Conservation (phyloP, 2,113 vertebrate genomes). For the Cavia aperea region DNA sequence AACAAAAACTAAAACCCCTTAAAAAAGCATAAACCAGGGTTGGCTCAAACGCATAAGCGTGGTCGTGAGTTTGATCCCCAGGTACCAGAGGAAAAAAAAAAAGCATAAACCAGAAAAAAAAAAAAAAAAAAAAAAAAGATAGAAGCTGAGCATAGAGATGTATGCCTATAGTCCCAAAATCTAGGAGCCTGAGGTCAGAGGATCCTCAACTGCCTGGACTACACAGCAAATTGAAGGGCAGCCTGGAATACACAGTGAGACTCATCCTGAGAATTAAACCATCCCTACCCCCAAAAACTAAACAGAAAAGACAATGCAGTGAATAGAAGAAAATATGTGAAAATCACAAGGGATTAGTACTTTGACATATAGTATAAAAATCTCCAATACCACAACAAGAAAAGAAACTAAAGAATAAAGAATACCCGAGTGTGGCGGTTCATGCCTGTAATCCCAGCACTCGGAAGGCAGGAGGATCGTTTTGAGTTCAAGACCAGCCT, state of each 20-base stretch:
- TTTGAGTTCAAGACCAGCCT: too few species aligned
- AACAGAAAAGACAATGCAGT: background rate
- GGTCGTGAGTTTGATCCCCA: too few species aligned
- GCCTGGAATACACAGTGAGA: background rate
- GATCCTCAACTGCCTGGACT: background rate
- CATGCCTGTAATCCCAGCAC: too few species aligned
- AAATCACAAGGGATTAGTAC: slow-evolving; percentile 8
- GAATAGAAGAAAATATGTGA: background rate
- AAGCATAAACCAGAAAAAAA: background rate
- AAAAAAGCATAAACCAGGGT: too few species aligned
- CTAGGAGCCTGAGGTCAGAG: background rate
- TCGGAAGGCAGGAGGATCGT: too few species aligned
- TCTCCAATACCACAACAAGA: background rate
- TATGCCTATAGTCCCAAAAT: background rate
- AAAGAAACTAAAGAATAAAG: background rate
- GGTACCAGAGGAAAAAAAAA: too few species aligned
- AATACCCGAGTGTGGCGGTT: too few species aligned
- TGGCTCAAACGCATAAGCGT: too few species aligned
- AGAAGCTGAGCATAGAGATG: background rate
- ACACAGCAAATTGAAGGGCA: background rate
- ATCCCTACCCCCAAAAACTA: background rate
- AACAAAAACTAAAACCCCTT: too few species aligned
- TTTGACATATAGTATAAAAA: background rate
- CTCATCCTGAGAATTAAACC: background rate
- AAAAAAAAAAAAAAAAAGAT: background rate